Conservation (phyloP, 2,797 vertebrate genomes). For the Sorex maritimensis region DNA sequence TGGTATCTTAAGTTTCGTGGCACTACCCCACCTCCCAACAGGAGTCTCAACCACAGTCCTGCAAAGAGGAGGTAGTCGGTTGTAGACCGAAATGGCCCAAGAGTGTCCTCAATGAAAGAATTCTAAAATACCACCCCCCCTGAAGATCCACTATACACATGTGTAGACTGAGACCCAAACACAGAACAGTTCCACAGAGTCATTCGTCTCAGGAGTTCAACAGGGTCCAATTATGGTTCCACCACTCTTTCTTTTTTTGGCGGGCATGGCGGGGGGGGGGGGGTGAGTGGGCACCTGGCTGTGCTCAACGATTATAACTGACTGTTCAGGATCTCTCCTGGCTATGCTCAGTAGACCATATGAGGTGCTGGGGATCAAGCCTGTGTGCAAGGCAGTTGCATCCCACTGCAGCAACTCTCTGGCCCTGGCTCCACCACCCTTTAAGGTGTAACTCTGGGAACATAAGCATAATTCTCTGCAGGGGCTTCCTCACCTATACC, state of each 20-base stretch:
- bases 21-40: not conserved
- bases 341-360: too few relatives aligned
- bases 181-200: not conserved
- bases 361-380: too few relatives aligned
- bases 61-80: not conserved
- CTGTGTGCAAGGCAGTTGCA: too few relatives aligned
- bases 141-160: not conserved
- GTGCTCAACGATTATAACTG: too few relatives aligned
- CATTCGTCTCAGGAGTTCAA: too few relatives aligned
- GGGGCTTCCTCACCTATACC: slow-evolving; percentile 12
- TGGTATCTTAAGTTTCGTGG: not conserved
- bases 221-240: too few relatives aligned
- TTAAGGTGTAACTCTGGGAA: not conserved
- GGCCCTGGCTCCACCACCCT: not conserved
- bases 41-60: not conserved
- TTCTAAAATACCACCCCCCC: not conserved
- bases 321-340: too few relatives aligned
- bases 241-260: too few relatives aligned
- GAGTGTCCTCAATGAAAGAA: not conserved
- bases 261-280: too few relatives aligned
- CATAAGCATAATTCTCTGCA: not conserved
- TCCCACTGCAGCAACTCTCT: not conserved
- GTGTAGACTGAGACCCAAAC: not conserved
- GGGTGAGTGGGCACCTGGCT: too few relatives aligned
- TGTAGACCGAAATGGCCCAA: not conserved